phyloP scores from a whole-genome alignment of 2,888 invertebrate genomes.

The Prosopocoilus inquinatus region DNA sequence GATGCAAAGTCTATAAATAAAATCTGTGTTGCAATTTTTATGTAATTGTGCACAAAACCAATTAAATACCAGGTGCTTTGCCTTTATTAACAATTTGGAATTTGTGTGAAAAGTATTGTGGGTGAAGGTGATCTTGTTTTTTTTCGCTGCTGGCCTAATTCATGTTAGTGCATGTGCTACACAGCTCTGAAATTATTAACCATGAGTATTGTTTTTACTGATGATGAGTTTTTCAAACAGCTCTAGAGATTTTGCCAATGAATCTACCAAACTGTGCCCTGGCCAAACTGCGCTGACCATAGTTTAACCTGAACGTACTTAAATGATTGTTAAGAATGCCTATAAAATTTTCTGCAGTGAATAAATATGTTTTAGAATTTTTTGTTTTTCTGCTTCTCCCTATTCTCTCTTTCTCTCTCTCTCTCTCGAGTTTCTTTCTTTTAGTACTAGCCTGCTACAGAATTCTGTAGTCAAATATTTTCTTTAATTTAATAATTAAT shows the following conservation, averaged over 20 bases:
- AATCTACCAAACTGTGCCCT: constrained; percentile 44
- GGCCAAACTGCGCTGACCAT: constrained; percentile 32
- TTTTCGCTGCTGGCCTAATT: neutral
- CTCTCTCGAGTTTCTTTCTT: neutral
- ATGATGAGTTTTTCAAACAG: constrained; percentile 39
- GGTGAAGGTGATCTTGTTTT: neutral
- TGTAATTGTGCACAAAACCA: too few species aligned
- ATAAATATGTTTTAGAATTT: constrained; percentile 7
- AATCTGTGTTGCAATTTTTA: too few species aligned
- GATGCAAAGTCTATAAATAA: too few species aligned
- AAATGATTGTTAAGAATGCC: constrained; percentile 11
- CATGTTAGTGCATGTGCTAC: constrained; percentile 15
- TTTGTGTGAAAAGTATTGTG: neutral
- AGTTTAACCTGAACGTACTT: constrained; percentile 19
- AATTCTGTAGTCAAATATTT: too few species aligned
- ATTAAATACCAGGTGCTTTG: too few species aligned
- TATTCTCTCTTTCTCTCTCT: constrained; percentile 2
- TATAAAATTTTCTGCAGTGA: constrained; percentile 6
- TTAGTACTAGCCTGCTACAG: neutral
- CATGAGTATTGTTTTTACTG: constrained; percentile 11
- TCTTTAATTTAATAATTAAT: too few species aligned
- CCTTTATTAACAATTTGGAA: too few species aligned
- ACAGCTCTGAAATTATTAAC: constrained; percentile 4
- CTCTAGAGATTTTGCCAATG: constrained; percentile 40
- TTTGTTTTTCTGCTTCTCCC: constrained; percentile 9